These are phyloP conservation scores for Alexandromys fortis DNA, from an alignment of 2,113 vertebrate species.

Conservation along the genomic window DNA sequence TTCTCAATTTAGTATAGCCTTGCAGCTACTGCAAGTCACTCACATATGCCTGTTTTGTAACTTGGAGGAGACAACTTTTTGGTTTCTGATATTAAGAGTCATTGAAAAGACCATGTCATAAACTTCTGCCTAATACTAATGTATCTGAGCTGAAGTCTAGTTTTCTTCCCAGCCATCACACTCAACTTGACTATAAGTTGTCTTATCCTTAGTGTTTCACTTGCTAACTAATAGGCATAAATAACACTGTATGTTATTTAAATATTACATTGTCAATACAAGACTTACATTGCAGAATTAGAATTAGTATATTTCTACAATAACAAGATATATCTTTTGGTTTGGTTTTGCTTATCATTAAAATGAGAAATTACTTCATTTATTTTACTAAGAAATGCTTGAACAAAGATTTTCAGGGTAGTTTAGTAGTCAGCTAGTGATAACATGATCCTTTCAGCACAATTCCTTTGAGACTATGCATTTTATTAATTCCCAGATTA, in stretches of 20 bases:
- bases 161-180: neutral
- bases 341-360: neutral
- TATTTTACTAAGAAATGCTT: neutral
- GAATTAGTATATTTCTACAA: neutral
- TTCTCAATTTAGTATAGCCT: neutral
- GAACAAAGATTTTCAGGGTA: neutral
- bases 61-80: neutral
- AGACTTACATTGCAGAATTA: neutral
- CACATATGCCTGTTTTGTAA: neutral
- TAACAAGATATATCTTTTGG: neutral
- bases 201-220: neutral
- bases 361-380: neutral
- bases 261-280: neutral
- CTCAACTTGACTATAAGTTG: fast-evolving
- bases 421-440: neutral
- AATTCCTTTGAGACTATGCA: fast-evolving
- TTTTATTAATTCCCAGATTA: fast-evolving
- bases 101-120: fast-evolving
- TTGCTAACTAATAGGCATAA: no score
- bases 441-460: fast-evolving
- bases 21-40: neutral
- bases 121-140: neutral
- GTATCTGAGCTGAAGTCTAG: fast-evolving
- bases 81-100: neutral
- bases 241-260: neutral